Evolutionary conservation across 2,797 vertebrate genomes (phyloP), one percentile per base, ranked within the genome.

Genomic region (Neosilurus hyrtlii): DNA sequence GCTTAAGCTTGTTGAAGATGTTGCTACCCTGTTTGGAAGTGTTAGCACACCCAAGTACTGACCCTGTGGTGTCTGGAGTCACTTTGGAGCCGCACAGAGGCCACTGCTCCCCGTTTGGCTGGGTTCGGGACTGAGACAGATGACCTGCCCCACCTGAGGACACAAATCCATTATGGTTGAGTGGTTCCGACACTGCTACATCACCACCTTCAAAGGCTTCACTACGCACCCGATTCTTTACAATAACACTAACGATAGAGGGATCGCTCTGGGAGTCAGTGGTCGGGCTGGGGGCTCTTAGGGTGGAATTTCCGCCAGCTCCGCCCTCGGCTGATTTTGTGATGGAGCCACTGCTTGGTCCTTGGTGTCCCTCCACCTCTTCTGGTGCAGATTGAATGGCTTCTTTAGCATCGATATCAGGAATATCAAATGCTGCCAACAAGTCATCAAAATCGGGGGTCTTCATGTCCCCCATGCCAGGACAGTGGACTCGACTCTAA

Each of bases 401-500:
- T 91, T 99, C 98, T 82, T 97, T 98, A 1, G 98, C 94, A 92
- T 98, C 97, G 15, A 99, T 98, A 91, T 99, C 97, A 0, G 97
- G 97, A 86, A 99, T 99, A 90, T 99, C 97, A 74, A 99, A 99
- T 2, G 97, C 97, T 86, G 97, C 97, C 93, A 99, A 90, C n/a
- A 99, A 96, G 94, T 99, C 98, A 67, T 99, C 98, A 2, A 99
- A 99, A 91, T 99, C 98, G 59, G 98, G 98, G 79, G 98, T 99
- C 89, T 99, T 99, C 98, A 99, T 99, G 95, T 99, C 98, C 92
- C 97, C 98, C 98, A 99, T 99, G 91, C 91, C 92, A 94, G 93
- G 91, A 88, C 71, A 86, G 67, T 78, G 88, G 71, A 93, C 91
- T 88, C 88, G 91, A 92, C 92, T 94, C 96, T 95, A 89, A 59